Evolutionary conservation across 2,888 invertebrate genomes (phyloP).

Genomic region (Sipha maydis): DNA sequence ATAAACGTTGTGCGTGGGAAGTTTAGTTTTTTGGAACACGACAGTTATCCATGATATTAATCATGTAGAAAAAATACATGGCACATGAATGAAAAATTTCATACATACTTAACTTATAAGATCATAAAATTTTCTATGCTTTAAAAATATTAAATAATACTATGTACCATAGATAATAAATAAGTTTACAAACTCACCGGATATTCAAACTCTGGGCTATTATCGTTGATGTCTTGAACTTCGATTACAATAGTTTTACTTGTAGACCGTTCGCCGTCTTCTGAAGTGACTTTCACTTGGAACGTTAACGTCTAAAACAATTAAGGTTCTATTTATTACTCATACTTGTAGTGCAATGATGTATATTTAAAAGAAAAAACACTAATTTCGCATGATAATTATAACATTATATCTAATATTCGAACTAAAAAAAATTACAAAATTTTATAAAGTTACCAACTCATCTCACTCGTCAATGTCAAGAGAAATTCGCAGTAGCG

Average conservation of each 20-base stretch:
- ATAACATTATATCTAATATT: not conserved
- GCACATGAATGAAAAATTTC: not conserved
- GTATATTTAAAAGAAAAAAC: not conserved
- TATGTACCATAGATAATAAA: not conserved
- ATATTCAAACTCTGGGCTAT: slow-evolving; percentile 74
- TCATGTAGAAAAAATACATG: not conserved
- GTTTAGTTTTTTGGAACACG: not conserved
- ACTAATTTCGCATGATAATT: not conserved
- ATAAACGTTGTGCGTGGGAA: not conserved
- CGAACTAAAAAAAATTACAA: not conserved
- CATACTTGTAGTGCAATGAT: not conserved
- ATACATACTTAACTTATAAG: not conserved
- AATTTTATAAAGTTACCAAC: not conserved
- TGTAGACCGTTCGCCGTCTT: slow-evolving; percentile 68
- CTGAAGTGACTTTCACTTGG: slow-evolving; percentile 69
- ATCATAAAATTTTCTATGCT: not conserved
- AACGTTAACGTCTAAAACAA: slow-evolving; percentile 68
- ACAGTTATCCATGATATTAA: not conserved
- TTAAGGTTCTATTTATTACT: not conserved
- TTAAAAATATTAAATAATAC: not conserved
- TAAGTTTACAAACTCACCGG: slow-evolving; percentile 68
- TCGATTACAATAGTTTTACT: slow-evolving; percentile 65
- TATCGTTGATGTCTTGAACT: slow-evolving; percentile 82
- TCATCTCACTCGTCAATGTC: not conserved
- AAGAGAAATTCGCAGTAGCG: not conserved